These are phyloP conservation scores for Peromyscus melanophrys DNA, from an alignment of 2,797 vertebrate genomes.

Conservation along the genomic window DNA sequence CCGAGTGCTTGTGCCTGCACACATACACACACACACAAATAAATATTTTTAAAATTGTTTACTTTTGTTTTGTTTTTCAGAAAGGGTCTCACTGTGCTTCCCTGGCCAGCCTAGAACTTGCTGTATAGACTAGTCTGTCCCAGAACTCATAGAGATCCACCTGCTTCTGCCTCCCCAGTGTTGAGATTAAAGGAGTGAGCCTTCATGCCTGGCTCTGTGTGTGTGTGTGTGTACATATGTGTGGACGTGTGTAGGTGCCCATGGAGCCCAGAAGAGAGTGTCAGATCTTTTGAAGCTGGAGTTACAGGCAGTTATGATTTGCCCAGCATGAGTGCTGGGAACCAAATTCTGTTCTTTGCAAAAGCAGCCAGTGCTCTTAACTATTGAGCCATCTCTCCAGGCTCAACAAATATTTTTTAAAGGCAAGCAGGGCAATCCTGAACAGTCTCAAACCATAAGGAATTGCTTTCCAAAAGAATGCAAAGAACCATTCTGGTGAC, in stretches of 20 bases:
- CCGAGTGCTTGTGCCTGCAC: not conserved
- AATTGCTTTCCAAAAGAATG: not conserved
- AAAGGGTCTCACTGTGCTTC: not conserved
- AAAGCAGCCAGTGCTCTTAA: not conserved
- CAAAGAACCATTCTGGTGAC: rapidly evolving
- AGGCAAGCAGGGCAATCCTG: not conserved
- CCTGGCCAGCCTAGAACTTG: not conserved
- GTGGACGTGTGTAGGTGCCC: too few relatives aligned
- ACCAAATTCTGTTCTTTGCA: not conserved
- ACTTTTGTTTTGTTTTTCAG: not conserved
- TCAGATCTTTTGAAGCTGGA: not conserved
- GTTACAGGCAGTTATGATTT: not conserved
- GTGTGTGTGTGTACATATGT: not conserved
- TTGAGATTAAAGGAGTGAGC: not conserved
- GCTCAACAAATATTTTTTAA: not conserved
- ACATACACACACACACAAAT: not conserved
- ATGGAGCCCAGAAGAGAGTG: not conserved
- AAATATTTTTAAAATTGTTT: not conserved
- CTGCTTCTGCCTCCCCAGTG: not conserved
- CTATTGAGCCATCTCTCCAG: not conserved
- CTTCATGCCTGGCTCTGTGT: not conserved
- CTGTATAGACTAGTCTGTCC: not conserved
- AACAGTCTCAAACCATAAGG: not conserved
- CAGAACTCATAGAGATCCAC: not conserved
- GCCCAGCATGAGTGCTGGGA: not conserved